Conservation (phyloP, 2,113 vertebrate genomes). For the Nothocercus julius region DNA sequence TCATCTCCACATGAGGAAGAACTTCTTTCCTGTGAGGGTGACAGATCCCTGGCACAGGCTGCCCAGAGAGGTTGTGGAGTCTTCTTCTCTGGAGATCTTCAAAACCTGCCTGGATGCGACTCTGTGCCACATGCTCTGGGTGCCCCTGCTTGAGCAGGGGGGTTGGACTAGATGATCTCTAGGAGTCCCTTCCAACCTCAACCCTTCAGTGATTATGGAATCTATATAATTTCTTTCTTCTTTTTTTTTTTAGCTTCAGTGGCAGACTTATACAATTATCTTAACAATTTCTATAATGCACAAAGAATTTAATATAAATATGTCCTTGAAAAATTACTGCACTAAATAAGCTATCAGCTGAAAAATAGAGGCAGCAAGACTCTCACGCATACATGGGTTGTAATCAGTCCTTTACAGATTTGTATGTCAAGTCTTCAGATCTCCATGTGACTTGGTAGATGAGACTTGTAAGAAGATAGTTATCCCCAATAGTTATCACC, state of each 20-base stretch:
- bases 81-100: too few relatives aligned
- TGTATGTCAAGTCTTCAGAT: background rate
- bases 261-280: background rate
- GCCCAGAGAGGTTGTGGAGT: too few relatives aligned
- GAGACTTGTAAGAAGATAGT: background rate
- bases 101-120: too few relatives aligned
- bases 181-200: too few relatives aligned
- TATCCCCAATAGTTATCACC: background rate
- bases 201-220: too few relatives aligned
- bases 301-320: background rate
- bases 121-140: too few relatives aligned
- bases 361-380: constrained; percentile 3
- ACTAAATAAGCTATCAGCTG: background rate
- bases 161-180: too few relatives aligned
- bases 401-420: background rate
- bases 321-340: background rate
- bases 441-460: background rate
- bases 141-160: too few relatives aligned
- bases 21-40: too few relatives aligned
- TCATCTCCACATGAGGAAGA: too few relatives aligned
- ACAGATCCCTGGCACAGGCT: too few relatives aligned
- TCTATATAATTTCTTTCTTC: too few relatives aligned
- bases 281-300: background rate
- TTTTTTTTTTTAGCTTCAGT: background rate
- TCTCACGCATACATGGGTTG: background rate